A percentile compares a stretch with the other conserved stretches of the same genome.
phyloP scores from a whole-genome alignment of 2,888 invertebrate genomes.

The Nomada lathburiana region DNA sequence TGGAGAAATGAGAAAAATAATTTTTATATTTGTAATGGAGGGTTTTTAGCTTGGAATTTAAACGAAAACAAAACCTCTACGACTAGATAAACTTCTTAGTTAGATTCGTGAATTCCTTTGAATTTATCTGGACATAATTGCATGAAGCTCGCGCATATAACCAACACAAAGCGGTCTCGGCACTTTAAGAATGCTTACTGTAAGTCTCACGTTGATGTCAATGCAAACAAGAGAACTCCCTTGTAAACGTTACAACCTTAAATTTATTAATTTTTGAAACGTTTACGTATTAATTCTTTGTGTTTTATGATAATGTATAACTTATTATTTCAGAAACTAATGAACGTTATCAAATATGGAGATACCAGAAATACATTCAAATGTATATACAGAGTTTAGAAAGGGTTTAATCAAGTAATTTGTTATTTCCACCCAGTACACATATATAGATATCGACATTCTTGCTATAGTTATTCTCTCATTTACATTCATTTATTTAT shows the following conservation, averaged over 20 bases:
- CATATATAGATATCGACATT: no score
- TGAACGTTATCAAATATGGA: no score
- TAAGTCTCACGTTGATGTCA: slow-evolving; percentile 5
- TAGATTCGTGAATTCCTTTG: not conserved
- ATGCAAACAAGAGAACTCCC: slow-evolving; percentile 18
- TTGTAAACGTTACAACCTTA: slow-evolving; percentile 6
- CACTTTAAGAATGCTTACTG: slow-evolving; percentile 9
- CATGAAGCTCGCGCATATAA: not conserved
- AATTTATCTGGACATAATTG: slow-evolving; percentile 7
- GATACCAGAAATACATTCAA: no score
- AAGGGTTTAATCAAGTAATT: no score
- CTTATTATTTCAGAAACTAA: not conserved
- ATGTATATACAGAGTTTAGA: no score
- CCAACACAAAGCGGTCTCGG: not conserved
- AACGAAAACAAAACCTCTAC: not conserved
- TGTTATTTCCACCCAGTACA: no score
- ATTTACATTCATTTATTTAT: not conserved
- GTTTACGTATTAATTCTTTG: slow-evolving; percentile 10
- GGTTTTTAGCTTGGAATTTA: no score
- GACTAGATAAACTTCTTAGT: not conserved
- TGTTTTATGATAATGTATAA: not conserved
- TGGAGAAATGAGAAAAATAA: no score
- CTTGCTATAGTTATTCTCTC: no score
- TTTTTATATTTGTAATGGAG: no score
- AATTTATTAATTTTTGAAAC: slow-evolving; percentile 7